Percentiles rank a stretch among this genome's conserved stretches.
Evolutionary conservation across 2,888 invertebrate species (phyloP).

Genomic region (Muscina levida): DNA sequence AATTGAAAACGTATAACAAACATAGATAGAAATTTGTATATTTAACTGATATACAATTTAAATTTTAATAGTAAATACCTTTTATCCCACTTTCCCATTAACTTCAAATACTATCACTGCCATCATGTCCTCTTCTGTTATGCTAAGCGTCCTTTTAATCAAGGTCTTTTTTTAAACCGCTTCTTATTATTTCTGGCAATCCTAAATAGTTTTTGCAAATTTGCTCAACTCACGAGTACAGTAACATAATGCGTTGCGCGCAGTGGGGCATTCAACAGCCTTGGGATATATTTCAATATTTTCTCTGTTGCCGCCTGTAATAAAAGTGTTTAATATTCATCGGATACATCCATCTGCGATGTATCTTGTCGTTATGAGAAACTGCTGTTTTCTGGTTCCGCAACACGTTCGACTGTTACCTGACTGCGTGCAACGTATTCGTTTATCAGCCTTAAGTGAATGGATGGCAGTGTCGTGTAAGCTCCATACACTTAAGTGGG

Average conservation of each 20-base stretch:
- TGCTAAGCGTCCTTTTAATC: no score
- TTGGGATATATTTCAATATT: constrained; percentile 26
- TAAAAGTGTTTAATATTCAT: constrained; percentile 33
- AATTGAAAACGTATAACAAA: no score
- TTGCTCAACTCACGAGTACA: neutral
- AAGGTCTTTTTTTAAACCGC: no score
- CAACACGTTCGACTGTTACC: constrained; percentile 39
- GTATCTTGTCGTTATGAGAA: constrained; percentile 3
- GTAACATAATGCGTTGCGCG: neutral
- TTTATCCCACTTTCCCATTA: no score
- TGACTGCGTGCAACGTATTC: constrained; percentile 31
- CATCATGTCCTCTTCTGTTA: no score
- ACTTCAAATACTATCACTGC: no score
- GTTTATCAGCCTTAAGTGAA: constrained; percentile 21
- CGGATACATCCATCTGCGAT: neutral
- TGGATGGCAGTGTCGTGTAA: neutral
- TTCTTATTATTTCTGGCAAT: constrained; percentile 1
- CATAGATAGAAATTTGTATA: no score
- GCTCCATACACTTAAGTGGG: neutral
- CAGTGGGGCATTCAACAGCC: constrained; percentile 34
- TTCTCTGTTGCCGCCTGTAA: constrained; percentile 8
- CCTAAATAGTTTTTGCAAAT: constrained; percentile 20
- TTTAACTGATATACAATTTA: no score
- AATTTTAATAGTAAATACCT: no score
- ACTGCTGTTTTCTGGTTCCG: constrained; percentile 23